A percentile compares a stretch with the other conserved stretches of the same genome.
These are phyloP conservation scores for Chalcosyrphus nemorum DNA, from an alignment of 2,888 invertebrate species.

Conservation along the genomic window DNA sequence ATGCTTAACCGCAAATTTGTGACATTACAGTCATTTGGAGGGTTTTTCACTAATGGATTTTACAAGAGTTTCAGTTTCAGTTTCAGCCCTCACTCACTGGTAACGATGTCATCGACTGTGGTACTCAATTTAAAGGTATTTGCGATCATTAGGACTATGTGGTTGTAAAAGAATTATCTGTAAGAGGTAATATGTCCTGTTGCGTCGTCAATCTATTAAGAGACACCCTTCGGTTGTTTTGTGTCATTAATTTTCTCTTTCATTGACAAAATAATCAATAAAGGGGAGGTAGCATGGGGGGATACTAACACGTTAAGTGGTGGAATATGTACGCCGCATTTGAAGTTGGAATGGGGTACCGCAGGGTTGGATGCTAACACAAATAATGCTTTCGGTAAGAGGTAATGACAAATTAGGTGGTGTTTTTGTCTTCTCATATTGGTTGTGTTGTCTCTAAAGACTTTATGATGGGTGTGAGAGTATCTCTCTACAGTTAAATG, in stretches of 20 bases:
- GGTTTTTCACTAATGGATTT: constrained; percentile 43
- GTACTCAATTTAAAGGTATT: not conserved
- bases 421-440: too few species aligned
- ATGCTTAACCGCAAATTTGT: constrained; percentile 46
- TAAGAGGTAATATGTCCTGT: not conserved
- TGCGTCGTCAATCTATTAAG: not conserved
- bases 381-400: not conserved
- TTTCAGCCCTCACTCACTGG: not conserved
- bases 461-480: too few species aligned
- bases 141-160: constrained; percentile 1
- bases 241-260: constrained; percentile 4
- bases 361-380: not conserved
- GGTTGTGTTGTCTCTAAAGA: too few species aligned
- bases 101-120: not conserved
- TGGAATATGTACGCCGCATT: not conserved
- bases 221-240: not conserved
- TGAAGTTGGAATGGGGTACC: not conserved
- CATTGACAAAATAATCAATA: constrained; percentile 2
- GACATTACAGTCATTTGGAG: constrained; percentile 36
- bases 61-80: constrained; percentile 4
- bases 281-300: not conserved
- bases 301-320: not conserved
- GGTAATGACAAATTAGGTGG: not conserved
- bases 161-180: not conserved
- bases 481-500: too few species aligned